Base-by-base conservation (phyloP, 2,888 invertebrate genomes). In the Toxonevra muliebris region DNA sequence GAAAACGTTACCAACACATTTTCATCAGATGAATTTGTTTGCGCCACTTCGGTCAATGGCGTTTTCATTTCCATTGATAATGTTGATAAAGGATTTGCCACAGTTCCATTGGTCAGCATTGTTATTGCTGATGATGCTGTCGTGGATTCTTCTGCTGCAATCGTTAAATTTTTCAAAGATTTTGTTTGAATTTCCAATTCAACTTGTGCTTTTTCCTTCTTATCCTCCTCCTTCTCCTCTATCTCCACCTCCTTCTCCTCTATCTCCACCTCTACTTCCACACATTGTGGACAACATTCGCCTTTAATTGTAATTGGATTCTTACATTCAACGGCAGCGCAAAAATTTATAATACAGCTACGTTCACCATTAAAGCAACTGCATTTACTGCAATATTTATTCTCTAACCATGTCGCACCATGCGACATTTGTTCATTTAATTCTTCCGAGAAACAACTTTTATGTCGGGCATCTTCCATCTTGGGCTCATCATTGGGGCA, bases 281-380 rank as follows among this genome's bases (percentile, higher is more conserved):
- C 71, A 59, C 85, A 85, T 19, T 76, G 70, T 3, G 76, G 76
- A 71, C 85, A 85, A 69, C 84, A 85, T 17, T 73, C 71, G 5
- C 79, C 79, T 0, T 72, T 71, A 4, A 75, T 30, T 59, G 73
- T 77, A 2, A 77, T 55, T 15, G 78, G 77, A 65, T 79, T 75
- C 10, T 68, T 62, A 71, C 85, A 85, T 0, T 76, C 69, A 2
- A 73, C 59, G 0, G 72, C 65, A 3, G 69, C 71, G 63, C 84
- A 85, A 0, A 70, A 20, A 0, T 73, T 70, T 0, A 68, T 67
- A 7, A 71, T 58, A 67, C 85, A 84, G 2, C 72, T 69, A 0
- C 64, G 71, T 0, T 75, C 62, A 4, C 77, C 83, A 67, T 73
- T 60, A 5, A 68, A 63, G 53, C 82, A 82, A 20, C 43, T 71